Percentiles rank a stretch among this genome's conserved stretches.
phyloP scores from a whole-genome alignment of 2,113 vertebrate genomes.

The Romanogobio albipinnatus region DNA sequence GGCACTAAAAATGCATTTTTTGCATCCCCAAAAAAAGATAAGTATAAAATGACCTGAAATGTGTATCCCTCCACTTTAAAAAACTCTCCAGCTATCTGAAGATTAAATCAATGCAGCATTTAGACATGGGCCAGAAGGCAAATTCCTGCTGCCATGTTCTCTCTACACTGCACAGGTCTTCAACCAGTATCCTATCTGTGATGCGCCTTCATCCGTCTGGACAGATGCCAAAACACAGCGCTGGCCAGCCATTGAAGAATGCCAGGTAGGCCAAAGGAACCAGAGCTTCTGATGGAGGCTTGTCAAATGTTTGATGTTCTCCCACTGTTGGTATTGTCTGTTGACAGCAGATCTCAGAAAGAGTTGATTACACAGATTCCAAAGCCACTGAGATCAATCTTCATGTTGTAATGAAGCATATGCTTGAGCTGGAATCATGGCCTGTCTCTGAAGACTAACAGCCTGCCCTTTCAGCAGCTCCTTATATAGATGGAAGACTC shows the following conservation, averaged over 20 bases:
- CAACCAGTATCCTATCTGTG: conserved; percentile 32
- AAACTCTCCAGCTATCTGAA: not conserved
- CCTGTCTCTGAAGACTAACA: conserved; percentile 19
- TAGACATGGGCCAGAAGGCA: conserved; percentile 2
- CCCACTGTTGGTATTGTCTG: conserved; percentile 25
- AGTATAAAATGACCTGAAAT: not conserved
- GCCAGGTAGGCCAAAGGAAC: conserved; percentile 39
- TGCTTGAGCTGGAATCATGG: conserved; percentile 33
- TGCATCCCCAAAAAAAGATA: too few species aligned
- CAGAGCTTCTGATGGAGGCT: conserved; percentile 27
- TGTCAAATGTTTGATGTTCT: conserved; percentile 49
- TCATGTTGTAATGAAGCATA: conserved; percentile 40
- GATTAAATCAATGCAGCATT: conserved; percentile 23
- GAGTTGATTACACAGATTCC: conserved; percentile 44
- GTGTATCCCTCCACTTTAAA: not conserved
- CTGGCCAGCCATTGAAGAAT: conserved; percentile 9
- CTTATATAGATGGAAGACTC: conserved; percentile 37
- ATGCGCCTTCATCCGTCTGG: conserved; percentile 43
- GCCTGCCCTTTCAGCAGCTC: conserved; percentile 42
- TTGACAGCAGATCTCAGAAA: conserved; percentile 40
- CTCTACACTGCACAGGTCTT: conserved; percentile 18
- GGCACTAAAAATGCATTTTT: too few species aligned
- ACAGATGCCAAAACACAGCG: conserved; percentile 26
- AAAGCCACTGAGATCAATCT: conserved; percentile 45
- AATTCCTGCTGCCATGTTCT: conserved; percentile 38